Evolutionary conservation across 2,888 invertebrate species (phyloP), one percentile per base, ranked within the genome.

Genomic region (Dione juno): DNA sequence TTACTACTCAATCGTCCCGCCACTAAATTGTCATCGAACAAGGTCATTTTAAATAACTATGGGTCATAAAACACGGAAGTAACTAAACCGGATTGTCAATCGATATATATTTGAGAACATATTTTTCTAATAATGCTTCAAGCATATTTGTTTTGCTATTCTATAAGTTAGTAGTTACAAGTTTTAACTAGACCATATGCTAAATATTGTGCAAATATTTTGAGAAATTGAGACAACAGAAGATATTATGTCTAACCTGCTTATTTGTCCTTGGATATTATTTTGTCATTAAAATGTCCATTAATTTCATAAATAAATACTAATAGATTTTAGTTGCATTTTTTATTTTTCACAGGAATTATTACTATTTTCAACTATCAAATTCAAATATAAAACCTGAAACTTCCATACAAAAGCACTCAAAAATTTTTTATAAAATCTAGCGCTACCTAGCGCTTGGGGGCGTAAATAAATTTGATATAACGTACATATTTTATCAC

Each of bases 1-100:
- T 64, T 69, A 68, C 71, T 64, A 76, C 79, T 79, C 79, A 80
- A 84, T 80, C 79, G 76, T 78, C 72, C 79, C 79, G 45, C 45
- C 52, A 19, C 11, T 19, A 40, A 16, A 37, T 41, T 53, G 65
- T 21, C 53, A 28, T 16, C 28, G 21, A 14, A 41, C 65, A 66
- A 53, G 65, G 52, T 43, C 64, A 64, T 14, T 16, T 13, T 28
- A 45, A 57, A 61, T 28, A 1, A 61, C 13, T 40, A 37, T 37
- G 50, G n/a, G n/a, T n/a, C 28, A 28, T 28, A 28, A 3, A 28
- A 2, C 5, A 28, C 28, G 5, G 3, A 28, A 28, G 5, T 28
- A 28, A 28, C 28, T 28, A 28, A 28, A 28, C 28, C 28, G 5
- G 28, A 28, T 28, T 28, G 28, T 3, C 2, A 28, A 28, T 28